Conservation (phyloP, 2,888 invertebrate species). For the Tinea semifulvella region DNA sequence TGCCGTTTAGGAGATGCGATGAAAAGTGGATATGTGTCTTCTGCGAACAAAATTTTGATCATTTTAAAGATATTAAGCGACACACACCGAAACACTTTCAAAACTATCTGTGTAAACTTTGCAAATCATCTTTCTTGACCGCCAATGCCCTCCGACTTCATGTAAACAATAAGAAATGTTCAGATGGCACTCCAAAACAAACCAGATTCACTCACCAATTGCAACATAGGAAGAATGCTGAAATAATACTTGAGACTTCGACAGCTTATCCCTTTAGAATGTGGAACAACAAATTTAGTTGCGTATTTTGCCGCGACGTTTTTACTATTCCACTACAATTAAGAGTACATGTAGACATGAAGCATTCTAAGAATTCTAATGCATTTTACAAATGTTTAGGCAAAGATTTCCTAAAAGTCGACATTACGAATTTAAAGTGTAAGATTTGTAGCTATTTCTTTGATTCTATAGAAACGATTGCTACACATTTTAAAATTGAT, state of each 20-base stretch:
- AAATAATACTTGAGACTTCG: conserved; percentile 51
- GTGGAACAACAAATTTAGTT: conserved; percentile 55
- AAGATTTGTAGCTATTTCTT: conserved; percentile 48
- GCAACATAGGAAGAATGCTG: conserved; percentile 47
- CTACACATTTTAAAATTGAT: conserved; percentile 46
- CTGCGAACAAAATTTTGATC: background rate
- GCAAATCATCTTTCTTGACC: conserved; percentile 7
- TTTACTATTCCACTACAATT: conserved; percentile 46
- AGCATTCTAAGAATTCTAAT: conserved; percentile 45
- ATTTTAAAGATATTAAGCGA: background rate
- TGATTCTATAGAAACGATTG: conserved; percentile 39
- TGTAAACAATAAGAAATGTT: background rate
- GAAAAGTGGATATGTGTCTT: conserved; percentile 7
- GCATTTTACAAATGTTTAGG: conserved; percentile 58
- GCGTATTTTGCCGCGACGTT: conserved; percentile 53
- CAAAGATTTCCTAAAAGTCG: conserved; percentile 52
- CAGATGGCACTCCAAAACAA: background rate
- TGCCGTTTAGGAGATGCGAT: conserved; percentile 2
- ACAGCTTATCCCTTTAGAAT: conserved; percentile 54
- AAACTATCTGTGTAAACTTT: conserved; percentile 8
- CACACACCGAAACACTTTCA: conserved; percentile 13
- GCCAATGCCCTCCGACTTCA: background rate
- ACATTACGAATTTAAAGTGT: conserved; percentile 53
- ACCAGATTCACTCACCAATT: conserved; percentile 18
- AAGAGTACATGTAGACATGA: conserved; percentile 39